Conservation (phyloP, 2,113 vertebrate genomes). For the Toxostoma redivivum region DNA sequence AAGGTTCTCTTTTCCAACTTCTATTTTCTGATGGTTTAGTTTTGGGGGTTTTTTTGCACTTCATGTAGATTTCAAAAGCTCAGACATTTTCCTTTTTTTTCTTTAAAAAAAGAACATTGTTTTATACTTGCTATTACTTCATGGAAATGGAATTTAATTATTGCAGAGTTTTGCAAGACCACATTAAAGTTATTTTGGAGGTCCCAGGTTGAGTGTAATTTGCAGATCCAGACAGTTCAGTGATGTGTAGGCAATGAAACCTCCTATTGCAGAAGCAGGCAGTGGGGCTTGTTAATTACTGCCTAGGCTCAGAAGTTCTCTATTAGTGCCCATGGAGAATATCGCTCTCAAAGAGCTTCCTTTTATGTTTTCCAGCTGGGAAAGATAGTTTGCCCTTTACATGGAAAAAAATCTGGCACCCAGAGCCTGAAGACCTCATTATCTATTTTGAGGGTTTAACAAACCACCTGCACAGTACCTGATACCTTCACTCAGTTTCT, state of each 20-base stretch:
- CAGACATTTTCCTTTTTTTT: neutral
- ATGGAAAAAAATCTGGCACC: neutral
- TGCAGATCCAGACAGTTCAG: neutral
- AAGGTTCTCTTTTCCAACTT: neutral
- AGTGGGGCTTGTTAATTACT: neutral
- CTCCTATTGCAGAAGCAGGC: neutral
- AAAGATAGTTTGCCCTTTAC: neutral
- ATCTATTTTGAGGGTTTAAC: neutral
- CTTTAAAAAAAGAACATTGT: neutral
- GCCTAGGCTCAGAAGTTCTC: neutral
- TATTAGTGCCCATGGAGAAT: neutral
- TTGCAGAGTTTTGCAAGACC: neutral
- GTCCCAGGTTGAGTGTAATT: neutral
- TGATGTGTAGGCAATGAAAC: neutral
- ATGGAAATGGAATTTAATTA: neutral
- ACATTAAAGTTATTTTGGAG: neutral
- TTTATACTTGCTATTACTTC: neutral
- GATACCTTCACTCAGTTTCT: neutral
- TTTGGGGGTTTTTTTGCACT: neutral
- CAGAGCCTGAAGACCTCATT: neutral
- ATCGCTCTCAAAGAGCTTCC: neutral
- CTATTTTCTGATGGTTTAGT: neutral
- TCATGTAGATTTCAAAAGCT: neutral
- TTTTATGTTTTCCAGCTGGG: neutral
- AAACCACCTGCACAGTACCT: neutral